phyloP scores from a whole-genome alignment of 2,888 invertebrate species.

The Agriopis leucophaearia region DNA sequence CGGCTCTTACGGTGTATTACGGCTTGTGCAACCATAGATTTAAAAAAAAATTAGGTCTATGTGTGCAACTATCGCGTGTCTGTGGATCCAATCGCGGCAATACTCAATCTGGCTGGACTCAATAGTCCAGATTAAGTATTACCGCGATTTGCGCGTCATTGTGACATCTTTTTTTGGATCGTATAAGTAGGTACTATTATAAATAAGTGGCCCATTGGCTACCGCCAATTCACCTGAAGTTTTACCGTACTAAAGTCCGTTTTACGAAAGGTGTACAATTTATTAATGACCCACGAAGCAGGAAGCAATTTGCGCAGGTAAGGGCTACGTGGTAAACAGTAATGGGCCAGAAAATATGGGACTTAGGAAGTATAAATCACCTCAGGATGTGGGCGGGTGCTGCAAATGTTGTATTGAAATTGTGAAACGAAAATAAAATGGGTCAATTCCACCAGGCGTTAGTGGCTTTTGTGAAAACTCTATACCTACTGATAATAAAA shows the following conservation, averaged over 20 bases:
- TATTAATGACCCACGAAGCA: slow-evolving; percentile 21
- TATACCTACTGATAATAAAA: too few relatives aligned
- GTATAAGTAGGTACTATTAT: too few relatives aligned
- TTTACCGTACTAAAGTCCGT: slow-evolving; percentile 13
- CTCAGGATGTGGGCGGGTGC: neutral
- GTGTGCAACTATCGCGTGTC: too few relatives aligned
- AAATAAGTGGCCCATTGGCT: neutral
- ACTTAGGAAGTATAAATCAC: slow-evolving; percentile 17
- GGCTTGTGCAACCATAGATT: too few relatives aligned
- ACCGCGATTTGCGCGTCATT: too few relatives aligned
- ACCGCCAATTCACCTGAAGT: neutral
- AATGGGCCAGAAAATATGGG: slow-evolving; percentile 23
- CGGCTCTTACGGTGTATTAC: too few relatives aligned
- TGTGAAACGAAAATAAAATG: neutral
- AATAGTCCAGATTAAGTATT: too few relatives aligned
- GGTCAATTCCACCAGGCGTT: neutral
- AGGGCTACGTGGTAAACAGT: slow-evolving; percentile 23
- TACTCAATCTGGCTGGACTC: too few relatives aligned
- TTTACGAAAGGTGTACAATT: slow-evolving; percentile 20
- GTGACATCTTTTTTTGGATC: too few relatives aligned
- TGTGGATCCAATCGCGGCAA: too few relatives aligned
- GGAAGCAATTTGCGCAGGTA: slow-evolving; percentile 31
- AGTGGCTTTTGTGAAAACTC: neutral
- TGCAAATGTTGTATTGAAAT: slow-evolving; percentile 6
- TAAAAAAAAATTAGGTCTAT: too few relatives aligned